Base-by-base conservation (phyloP, 2,113 vertebrate species). In the Microtus ochrogaster region DNA sequence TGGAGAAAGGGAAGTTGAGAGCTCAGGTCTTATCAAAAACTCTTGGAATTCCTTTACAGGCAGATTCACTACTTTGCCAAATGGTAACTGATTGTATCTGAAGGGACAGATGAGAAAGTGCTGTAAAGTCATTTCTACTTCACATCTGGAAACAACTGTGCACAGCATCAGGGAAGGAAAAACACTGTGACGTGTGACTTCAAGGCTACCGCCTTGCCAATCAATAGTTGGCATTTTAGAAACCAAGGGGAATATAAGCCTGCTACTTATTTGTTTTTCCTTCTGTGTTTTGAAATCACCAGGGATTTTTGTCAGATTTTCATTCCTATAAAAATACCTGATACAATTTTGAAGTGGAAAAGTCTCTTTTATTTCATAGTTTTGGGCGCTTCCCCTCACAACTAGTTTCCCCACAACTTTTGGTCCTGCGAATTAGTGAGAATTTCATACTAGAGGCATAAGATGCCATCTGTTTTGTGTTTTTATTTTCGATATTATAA, bases 21-120 rank as follows among this genome's bases (percentile, higher is more conserved):
- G 82, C 89, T 52, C 96, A 95, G 4, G 85, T 94, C 94, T 76
- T 90, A 73, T 95, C 47, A 47, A 47, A 47, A 96, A 94, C 92
- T 96, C 65, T 33, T 66, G 92, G 97, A 97, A 91, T 95, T 98
- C 94, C 47, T 72, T 72, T 47, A 63, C 88, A 97, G 97, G 94
- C 97, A 97, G 92, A 93, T 98, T 97, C 83, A 97, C 98, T 98
- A 96, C 90, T 97, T 94, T 73, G 73, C 92, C 89, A 97, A 98
- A 96, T 94, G 96, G 95, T 96, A 97, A 96, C 86, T 96, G 96
- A 98, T 96, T 89, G 61, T 96, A 97, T 98, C 96, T 94, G 95
- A 98, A 96, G 74, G 78, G 70, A 72, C 58, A 78, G 96, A 78
- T 70, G 41, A 84, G 76, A 95, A 92, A 93, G 79, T 26, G 68